Evolutionary conservation across 2,797 vertebrate species (phyloP).

Genomic region (Diplodus sargus): DNA sequence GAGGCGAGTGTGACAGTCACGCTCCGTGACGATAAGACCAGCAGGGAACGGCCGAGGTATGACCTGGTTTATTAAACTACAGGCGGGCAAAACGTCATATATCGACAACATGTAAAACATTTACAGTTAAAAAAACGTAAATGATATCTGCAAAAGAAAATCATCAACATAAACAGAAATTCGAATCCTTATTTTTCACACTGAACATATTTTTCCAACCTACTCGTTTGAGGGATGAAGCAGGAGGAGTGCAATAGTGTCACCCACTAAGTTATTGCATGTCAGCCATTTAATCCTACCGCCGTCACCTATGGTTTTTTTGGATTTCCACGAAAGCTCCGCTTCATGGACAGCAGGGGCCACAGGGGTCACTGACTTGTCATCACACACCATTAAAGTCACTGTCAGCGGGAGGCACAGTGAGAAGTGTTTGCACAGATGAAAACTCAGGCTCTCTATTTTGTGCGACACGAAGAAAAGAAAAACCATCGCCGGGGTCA

Average conservation of each 20-base stretch:
- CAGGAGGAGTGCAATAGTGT: background rate
- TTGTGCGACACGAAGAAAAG: background rate
- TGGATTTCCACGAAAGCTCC: background rate
- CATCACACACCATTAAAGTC: constrained; percentile 2
- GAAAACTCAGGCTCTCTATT: background rate
- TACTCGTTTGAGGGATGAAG: background rate
- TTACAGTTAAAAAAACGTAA: too few relatives aligned
- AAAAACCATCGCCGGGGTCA: background rate
- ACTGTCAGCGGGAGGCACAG: background rate
- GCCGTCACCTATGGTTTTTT: background rate
- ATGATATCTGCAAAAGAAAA: too few relatives aligned
- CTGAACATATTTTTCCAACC: background rate
- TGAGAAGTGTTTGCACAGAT: constrained; percentile 13
- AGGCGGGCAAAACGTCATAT: background rate
- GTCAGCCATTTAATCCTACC: background rate
- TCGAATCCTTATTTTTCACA: background rate
- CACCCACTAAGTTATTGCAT: background rate
- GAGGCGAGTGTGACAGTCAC: background rate
- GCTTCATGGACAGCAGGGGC: background rate
- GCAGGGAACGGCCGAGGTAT: background rate
- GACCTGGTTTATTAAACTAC: background rate
- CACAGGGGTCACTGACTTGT: background rate
- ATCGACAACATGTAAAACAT: background rate
- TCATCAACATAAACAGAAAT: background rate
- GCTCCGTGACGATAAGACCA: background rate